Percentiles rank a stretch among this genome's conserved stretches.
Conservation (phyloP, 2,113 vertebrate species). For the Lepidothrix coronata region DNA sequence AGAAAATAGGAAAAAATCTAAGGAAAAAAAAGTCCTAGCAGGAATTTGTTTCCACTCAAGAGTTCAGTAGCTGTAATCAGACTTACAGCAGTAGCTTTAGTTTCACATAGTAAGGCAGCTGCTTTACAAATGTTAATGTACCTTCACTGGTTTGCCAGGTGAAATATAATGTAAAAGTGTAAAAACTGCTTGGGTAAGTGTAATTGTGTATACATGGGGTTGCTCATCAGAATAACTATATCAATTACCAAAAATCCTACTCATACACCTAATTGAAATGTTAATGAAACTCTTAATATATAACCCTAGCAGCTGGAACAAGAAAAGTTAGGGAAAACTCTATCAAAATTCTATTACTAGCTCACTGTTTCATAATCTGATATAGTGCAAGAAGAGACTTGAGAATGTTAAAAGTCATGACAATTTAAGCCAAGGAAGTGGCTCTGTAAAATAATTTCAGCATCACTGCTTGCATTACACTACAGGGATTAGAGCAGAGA, state of each 20-base stretch:
- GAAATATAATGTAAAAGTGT: neutral
- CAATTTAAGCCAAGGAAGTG: neutral
- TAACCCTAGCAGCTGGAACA: neutral
- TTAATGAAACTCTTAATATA: neutral
- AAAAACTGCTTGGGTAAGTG: neutral
- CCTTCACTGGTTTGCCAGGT: neutral
- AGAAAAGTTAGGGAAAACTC: neutral
- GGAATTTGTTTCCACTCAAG: neutral
- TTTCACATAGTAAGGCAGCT: neutral
- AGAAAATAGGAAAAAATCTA: neutral
- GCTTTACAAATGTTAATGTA: neutral
- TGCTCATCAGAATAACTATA: neutral
- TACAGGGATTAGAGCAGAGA: neutral
- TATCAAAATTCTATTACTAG: neutral
- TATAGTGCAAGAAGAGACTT: neutral
- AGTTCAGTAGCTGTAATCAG: neutral
- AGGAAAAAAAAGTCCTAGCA: neutral
- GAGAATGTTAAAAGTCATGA: neutral
- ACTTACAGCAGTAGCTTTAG: neutral
- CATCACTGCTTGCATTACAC: neutral
- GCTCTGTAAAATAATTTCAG: neutral
- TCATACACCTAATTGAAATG: neutral
- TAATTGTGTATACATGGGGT: neutral
- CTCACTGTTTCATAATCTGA: neutral
- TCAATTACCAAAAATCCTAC: neutral